Conservation (phyloP, 2,113 vertebrate genomes). For the Poeciliopsis occidentalis region DNA sequence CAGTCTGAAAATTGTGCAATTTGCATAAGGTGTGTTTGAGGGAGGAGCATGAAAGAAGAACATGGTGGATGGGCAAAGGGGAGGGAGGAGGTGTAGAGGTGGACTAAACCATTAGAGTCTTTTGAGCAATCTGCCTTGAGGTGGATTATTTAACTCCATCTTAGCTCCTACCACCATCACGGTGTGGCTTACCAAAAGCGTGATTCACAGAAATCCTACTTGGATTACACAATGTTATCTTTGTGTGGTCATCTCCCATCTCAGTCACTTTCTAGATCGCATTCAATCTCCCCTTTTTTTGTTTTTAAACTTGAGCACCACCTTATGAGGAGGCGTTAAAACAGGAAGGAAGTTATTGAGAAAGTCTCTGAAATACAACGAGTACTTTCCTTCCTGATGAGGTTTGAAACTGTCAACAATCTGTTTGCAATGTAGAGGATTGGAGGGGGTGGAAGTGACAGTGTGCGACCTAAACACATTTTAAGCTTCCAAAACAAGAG, state of each 20-base stretch:
- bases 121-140: constrained; percentile 54
- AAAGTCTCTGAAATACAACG: constrained; percentile 50
- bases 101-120: constrained; percentile 79
- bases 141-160: constrained; percentile 64
- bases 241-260: no score
- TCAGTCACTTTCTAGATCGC: constrained; percentile 10
- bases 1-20: constrained; percentile 68
- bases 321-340: constrained; percentile 47
- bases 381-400: constrained; percentile 59
- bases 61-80: constrained; percentile 31
- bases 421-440: not conserved
- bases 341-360: constrained; percentile 80
- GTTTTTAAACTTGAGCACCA: not conserved
- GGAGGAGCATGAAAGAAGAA: constrained; percentile 69
- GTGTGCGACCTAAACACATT: constrained; percentile 1
- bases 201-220: constrained; percentile 35
- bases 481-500: not conserved
- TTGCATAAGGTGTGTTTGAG: constrained; percentile 85
- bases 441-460: constrained; percentile 15
- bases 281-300: constrained; percentile 19
- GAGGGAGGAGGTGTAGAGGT: constrained; percentile 66
- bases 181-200: constrained; percentile 59
- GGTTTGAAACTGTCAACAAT: constrained; percentile 41
- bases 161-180: constrained; percentile 54
- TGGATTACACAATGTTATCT: constrained; percentile 22